Evolutionary conservation across 2,888 invertebrate genomes (phyloP), one percentile per base, ranked within the genome.

Genomic region (Adineta ricciae): DNA sequence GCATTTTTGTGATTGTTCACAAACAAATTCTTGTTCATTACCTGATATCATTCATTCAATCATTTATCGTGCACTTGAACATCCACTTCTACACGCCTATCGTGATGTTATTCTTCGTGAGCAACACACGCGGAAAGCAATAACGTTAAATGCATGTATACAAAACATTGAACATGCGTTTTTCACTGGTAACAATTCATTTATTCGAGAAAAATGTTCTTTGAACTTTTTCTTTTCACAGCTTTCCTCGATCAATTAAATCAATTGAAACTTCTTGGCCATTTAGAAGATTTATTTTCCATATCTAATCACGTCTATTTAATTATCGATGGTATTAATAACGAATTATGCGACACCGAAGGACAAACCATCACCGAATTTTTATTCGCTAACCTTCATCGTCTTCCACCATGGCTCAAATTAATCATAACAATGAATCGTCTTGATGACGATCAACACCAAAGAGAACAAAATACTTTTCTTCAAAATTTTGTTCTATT

Each of bases 311-410:
- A 78, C 41, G 21, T 78, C 41, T 41, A 38, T 41, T 78, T 78
- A 78, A 78, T 78, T 7, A 78, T 78, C 19, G 78, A 78, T 11
- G 78, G 78, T 78, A 78, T 78, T 41, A 41, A 78, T 32, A 78
- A 78, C 41, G 78, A 78, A 78, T 41, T 78, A 41, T 78, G 78
- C 41, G 78, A 78, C 41, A 78, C 38, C 24, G 78, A 78, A 78
- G 78, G 78, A 78, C 78, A 78, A 78, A 78, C 78, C n/a, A 78
- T 78, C 38, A 78, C 78, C n/a, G 78, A 78, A 78, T 78, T 78
- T 41, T 41, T 78, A 78, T 78, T 41, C 41, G 2, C 38, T 21
- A 78, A 78, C 41, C n/a, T 78, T 41, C 78, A 78, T 78, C 78
- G 78, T 41, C 24, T 78, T 41, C 78, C 78, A 24, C 2, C 78